Conservation (phyloP, 2,888 invertebrate species). For the Ophion ventricosus region DNA sequence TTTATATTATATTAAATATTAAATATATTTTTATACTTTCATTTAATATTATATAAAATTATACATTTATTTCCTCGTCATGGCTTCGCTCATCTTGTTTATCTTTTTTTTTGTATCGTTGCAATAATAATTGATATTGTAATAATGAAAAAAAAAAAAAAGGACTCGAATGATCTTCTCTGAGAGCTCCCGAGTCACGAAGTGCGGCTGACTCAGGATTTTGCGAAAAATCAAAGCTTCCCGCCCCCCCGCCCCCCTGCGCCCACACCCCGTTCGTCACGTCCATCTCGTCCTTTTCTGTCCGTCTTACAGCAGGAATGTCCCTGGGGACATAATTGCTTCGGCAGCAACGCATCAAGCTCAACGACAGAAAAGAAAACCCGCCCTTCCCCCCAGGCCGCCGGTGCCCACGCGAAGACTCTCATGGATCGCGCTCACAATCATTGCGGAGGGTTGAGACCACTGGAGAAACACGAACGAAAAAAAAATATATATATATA, state of each 20-base stretch:
- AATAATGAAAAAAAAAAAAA: slow-evolving; percentile 2
- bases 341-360: slow-evolving; percentile 45
- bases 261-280: not conserved
- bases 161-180: slow-evolving; percentile 17
- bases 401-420: slow-evolving; percentile 20
- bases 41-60: too few species aligned
- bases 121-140: too few species aligned
- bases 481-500: not conserved
- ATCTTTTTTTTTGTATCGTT: too few species aligned
- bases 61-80: too few species aligned
- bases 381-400: too few species aligned
- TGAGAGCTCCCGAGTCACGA: not conserved
- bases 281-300: not conserved
- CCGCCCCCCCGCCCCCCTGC: too few species aligned
- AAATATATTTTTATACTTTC: too few species aligned
- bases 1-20: too few species aligned
- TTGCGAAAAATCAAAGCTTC: slow-evolving; percentile 38
- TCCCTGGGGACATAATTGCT: slow-evolving; percentile 56
- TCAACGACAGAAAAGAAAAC: slow-evolving; percentile 23
- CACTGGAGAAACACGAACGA: not conserved
- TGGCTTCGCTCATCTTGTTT: too few species aligned
- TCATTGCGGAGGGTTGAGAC: not conserved
- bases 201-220: slow-evolving; percentile 51
- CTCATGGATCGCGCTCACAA: slow-evolving; percentile 4
- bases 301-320: slow-evolving; percentile 52